A percentile compares a stretch with the other conserved stretches of the same genome.
phyloP scores from a whole-genome alignment of 2,888 invertebrate genomes.

The Petrolisthes manimaculis region DNA sequence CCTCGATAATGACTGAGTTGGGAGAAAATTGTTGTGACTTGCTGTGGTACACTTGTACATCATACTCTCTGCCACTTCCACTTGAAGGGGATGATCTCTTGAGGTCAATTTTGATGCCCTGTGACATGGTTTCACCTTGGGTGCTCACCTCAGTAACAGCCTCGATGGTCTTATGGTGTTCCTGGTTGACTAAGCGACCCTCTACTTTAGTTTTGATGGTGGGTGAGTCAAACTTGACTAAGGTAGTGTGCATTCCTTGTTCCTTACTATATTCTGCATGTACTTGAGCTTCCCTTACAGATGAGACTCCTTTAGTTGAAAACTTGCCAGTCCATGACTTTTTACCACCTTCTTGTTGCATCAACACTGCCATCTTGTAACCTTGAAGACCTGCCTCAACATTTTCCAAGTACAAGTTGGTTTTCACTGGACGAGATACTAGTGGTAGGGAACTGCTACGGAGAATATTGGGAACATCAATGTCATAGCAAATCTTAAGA shows the following conservation, averaged over 20 bases:
- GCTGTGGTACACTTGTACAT: constrained; percentile 16
- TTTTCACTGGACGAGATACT: constrained; percentile 7
- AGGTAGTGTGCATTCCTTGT: neutral
- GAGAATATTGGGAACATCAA: constrained; percentile 43
- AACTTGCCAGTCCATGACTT: neutral
- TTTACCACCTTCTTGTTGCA: constrained; percentile 3
- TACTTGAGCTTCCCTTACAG: constrained; percentile 24
- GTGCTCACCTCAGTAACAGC: neutral
- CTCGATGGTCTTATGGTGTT: constrained; percentile 17
- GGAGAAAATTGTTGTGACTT: neutral
- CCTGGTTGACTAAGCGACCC: constrained; percentile 14
- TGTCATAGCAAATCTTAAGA: constrained; percentile 45
- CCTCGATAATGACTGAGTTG: constrained; percentile 22
- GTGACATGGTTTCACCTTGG: neutral
- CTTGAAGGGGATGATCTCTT: neutral
- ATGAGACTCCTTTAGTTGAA: neutral
- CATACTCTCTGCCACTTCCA: neutral
- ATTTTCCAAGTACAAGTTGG: constrained; percentile 31
- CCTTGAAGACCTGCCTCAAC: constrained; percentile 32
- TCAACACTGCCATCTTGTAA: neutral
- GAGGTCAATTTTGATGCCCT: constrained; percentile 18
- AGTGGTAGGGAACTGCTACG: constrained; percentile 35
- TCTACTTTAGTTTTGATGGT: neutral
- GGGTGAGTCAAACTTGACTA: constrained; percentile 14
- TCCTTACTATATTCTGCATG: constrained; percentile 12